Evolutionary conservation across 2,888 invertebrate species (phyloP).

Genomic region (Drosophila dives): DNA sequence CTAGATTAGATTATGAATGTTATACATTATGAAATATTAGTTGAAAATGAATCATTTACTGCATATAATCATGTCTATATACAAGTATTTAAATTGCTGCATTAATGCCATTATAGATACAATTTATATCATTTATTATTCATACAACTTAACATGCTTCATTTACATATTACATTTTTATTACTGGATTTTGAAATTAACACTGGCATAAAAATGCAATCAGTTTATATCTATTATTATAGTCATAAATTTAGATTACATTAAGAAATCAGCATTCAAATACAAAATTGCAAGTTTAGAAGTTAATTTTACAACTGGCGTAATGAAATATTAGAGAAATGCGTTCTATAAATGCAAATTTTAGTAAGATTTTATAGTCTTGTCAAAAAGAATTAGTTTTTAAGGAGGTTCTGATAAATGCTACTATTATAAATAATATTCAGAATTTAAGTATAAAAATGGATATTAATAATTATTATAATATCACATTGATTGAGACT

Average conservation of each 20-base stretch:
- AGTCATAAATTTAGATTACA: not conserved
- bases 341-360: not conserved
- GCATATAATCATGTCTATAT: not conserved
- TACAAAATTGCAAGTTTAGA: not conserved
- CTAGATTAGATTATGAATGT: not conserved
- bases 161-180: not conserved
- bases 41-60: not conserved
- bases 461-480: not conserved
- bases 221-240: accelerated
- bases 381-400: not conserved
- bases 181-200: not conserved
- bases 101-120: not conserved
- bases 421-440: too few relatives aligned
- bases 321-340: not conserved
- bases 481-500: not conserved
- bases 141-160: too few relatives aligned
- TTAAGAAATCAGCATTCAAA: not conserved
- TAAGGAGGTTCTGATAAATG: not conserved
- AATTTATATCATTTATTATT: not conserved
- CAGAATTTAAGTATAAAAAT: not conserved
- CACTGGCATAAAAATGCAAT: not conserved
- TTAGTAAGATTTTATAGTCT: not conserved
- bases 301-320: too few relatives aligned
- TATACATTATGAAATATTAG: too few relatives aligned
- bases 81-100: not conserved